Base-by-base conservation (phyloP, 2,797 vertebrate genomes). In the Salarias fasciatus region DNA sequence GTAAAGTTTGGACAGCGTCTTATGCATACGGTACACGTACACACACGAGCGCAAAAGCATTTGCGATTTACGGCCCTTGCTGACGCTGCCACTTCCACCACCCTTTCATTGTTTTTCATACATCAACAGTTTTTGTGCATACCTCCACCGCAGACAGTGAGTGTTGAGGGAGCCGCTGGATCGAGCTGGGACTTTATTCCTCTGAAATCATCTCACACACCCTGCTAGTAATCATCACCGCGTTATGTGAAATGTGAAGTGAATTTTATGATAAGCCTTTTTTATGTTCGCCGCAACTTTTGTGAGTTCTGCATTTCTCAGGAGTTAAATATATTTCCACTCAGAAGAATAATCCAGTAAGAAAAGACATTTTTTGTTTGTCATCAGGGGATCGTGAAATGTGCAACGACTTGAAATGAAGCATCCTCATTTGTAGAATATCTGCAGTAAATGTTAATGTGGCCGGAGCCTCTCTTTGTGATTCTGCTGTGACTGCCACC, bases 91-190 rank as follows among this genome's bases (percentile, higher is more conserved):
- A 64, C 80, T 87, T 89, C 74, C 56, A 72, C 37, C 82, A 83
- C 84, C 86, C 84, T 70, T 80, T 46, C 18, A 72, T 80, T 84
- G 84, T 87, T 88, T 86, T 80, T 80, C 72, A 83, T 65, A 82
- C 74, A 75, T 88, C 77, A 70, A 85, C 79, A 80, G 56, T 75
- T 83, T 83, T 66, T 75, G 67, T 68, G 48, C 68, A 75, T 78
- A 78, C 69, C 72, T 84, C 72, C 45, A 66, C 59, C 57, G 45
- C 49, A 59, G 70, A 72, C 66, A 66, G 69, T 13, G 36, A 76
- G 61, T 49, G 68, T 60, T 65, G 46, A 33, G 30, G 47, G 58
- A 68, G 61, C 31, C 14, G 24, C 58, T 29, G 50, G 5, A 31
- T 77, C 65, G 54, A 69, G 58, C 70, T 63, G 13, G 80, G 74